Base-by-base conservation (phyloP, 2,113 vertebrate genomes). In the Paracyprichromis sp. region DNA sequence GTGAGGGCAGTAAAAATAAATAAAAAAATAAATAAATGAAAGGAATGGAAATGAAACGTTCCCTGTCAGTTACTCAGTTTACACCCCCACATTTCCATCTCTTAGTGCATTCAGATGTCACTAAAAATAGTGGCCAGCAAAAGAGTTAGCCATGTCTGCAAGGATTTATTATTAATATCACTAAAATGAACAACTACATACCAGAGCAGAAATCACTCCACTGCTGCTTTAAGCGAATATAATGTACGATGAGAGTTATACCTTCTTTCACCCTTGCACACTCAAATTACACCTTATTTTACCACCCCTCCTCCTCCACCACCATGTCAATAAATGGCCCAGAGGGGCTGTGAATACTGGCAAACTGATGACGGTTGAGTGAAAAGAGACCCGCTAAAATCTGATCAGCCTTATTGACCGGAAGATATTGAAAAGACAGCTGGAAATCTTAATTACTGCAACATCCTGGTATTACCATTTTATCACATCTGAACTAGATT, bases 341-440 rank as follows among this genome's bases (percentile, higher is more conserved):
- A 14, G 31, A 40, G 90, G 91, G 86, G 43, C 50, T 29, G 71
- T 87, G 63, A 89, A 88, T 80, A 76, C 78, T 24, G 9, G 57
- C 17, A 88, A 88, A 86, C 61, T 90, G 79, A 92, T 88, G 90
- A 93, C 61, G 73, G 84, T 69, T 80, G 76, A 92, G 84, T 80
- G 82, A 83, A 88, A 91, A 87, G 63, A 19, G 82, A 81, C 82
- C 26, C 9, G 63, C 78, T 82, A 84, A 91, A 93, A 95, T 93
- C 52, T 89, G 94, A 95, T 93, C 92, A 90, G 80, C 38, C 45
- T 21, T 91, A 95, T 91, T 90, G 91, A 96, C 71, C n/a, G 9
- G 19, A 80, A 14, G 85, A 88, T 89, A 91, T 43, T 87, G 81
- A 87, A 89, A 92, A 84, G 86, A 88, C 84, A 89, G 63, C 83